Evolutionary conservation across 30 jellyfish, hydroid and myxozoan species (phyloP), one percentile per base, ranked within the genome.

Genomic region (Nemopilema nomurai): DNA sequence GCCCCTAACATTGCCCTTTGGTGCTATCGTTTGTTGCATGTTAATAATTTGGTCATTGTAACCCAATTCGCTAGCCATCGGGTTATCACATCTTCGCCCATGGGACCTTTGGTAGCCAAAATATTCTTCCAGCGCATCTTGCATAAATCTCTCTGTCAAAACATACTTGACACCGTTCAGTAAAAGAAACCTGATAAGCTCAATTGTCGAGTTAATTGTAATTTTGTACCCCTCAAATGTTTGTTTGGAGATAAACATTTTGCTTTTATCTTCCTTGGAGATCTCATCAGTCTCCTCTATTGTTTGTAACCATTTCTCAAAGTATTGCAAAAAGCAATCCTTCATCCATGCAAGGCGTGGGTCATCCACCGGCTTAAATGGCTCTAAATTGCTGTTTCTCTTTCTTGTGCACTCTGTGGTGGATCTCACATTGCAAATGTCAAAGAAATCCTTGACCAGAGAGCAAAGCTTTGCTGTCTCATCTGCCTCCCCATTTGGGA

Each of bases 391-490:
- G 22, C 21, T 64, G 25, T 74, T 63, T 57, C 76, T 51, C 57
- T 62, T 69, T 51, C 90, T 76, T 63, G 18, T 65, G 28, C 69
- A 21, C 41, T 66, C 90, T 28, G 69, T 30, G 18, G 80, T 77
- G 30, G 82, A 69, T 65, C 85, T 62, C 32, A 86, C 89, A 78
- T 76, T 86, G 65, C 49, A 33, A 50, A 50, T 28, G 86, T 86
- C 95, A 86, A 86, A 86, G 69, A 86, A 75, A 23, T 76, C 65
- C 51, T 86, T 71, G 25, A 86, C 28, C 78, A 75, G 64, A 18
- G 20, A 22, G 63, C 95, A 86, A 86, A 76, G 50, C 85, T 21
- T 71, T 29, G 90, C 90, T 19, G 85, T 86, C 22, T 64, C 95
- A 68, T 33, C 67, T 26, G 84, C 94, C 31, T 63, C 80, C 79